Evolutionary conservation across 2,888 invertebrate genomes (phyloP), one percentile per base, ranked within the genome.

Genomic region (Oligia strigilis): DNA sequence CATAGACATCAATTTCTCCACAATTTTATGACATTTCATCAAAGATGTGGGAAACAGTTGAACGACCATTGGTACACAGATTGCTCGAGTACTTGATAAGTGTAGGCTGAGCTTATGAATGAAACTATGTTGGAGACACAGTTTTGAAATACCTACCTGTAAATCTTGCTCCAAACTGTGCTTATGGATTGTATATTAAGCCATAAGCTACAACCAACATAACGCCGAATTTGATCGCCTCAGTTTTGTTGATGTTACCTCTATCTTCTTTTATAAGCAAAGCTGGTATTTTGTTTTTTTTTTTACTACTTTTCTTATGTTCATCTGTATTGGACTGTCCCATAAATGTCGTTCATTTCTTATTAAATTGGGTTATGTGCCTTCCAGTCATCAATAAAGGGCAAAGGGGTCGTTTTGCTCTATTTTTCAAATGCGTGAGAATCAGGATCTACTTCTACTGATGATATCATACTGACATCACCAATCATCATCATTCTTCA

Each of bases 381-480:
- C 9, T 5, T 40, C 23, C 17, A 66, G 46, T 58, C 8, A 75
- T 8, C 29, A 17, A n/a, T 43, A 14, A 75, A n/a, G 14, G 19
- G 11, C 29, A 3, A n/a, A 65, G 6, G 1, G 29, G 11, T 36
- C 4, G 1, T 19, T 23, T 29, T 5, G 2, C 4, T 55, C 46
- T 67, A 78, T 83, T 64, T 81, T 69, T 40, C 17, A 40, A 70
- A 46, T 55, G 4, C 40, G 23, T 66, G 60, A 52, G 80, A 66
- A 74, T 66, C 80, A 82, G 71, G 73, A 82, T 73, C 46, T 66
- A 8, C 4, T 14, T 29, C 29, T 5, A 58, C 23, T 19, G 29
- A 81, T 85, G 85, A 83, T 19, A 69, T 83, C 83, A 83, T 75
- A 29, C 46, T 85, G 67, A 83, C 60, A 75, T 83, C 81, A 83